phyloP scores from a whole-genome alignment of 2,888 invertebrate species.

The Ptilodon capucinus region DNA sequence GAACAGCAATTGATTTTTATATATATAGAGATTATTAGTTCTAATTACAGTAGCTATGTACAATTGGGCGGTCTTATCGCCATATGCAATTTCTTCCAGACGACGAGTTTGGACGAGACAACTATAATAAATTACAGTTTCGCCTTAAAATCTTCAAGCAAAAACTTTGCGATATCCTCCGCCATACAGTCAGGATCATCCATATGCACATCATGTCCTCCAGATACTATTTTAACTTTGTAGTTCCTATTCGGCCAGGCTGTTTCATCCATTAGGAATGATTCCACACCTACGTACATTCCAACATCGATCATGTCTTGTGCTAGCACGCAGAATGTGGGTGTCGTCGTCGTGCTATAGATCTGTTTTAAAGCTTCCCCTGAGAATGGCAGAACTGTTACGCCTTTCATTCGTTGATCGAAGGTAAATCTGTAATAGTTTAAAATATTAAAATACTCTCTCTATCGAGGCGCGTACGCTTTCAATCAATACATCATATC shows the following conservation, averaged over 20 bases:
- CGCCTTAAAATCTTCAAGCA: conserved; percentile 36
- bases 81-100: neutral
- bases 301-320: conserved; percentile 34
- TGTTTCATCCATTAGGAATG: conserved; percentile 46
- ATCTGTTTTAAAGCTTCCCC: conserved; percentile 39
- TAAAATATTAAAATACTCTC: neutral
- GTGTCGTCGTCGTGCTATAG: conserved; percentile 44
- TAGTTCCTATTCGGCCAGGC: conserved; percentile 59
- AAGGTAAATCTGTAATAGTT: conserved; percentile 50
- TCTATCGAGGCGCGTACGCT: too few relatives aligned
- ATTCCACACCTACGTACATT: conserved; percentile 30
- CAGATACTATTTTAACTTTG: conserved; percentile 61
- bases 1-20: too few relatives aligned
- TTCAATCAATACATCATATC: too few relatives aligned
- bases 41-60: too few relatives aligned
- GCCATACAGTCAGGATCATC: conserved; percentile 79
- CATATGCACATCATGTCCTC: conserved; percentile 84
- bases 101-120: too few relatives aligned
- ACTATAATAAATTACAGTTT: conserved; percentile 25
- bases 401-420: conserved; percentile 63
- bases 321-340: conserved; percentile 53
- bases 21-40: too few relatives aligned
- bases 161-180: conserved; percentile 53
- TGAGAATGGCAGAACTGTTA: conserved; percentile 48
- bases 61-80: too few relatives aligned